These are phyloP conservation scores for Brachyopa scutellaris DNA, from an alignment of 2,888 invertebrate genomes.

Conservation along the genomic window DNA sequence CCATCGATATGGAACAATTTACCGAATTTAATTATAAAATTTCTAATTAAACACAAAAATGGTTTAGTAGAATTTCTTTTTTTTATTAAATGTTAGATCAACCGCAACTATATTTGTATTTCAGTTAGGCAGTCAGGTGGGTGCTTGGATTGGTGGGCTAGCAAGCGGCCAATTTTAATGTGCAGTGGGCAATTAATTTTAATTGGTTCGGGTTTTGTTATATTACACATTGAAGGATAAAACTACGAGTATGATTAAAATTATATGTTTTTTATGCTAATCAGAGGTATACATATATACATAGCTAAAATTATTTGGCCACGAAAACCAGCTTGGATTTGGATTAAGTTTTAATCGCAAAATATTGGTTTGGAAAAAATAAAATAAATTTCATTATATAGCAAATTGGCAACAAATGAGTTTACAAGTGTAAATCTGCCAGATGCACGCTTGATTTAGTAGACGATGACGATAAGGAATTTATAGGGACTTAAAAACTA, in stretches of 20 bases:
- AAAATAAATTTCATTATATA: too few relatives aligned
- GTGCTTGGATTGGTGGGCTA: background rate
- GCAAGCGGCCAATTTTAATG: conserved; percentile 3
- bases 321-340: conserved; percentile 31
- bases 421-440: too few relatives aligned
- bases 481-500: too few relatives aligned
- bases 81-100: conserved; percentile 48
- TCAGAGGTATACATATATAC: conserved; percentile 30
- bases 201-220: conserved; percentile 68
- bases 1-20: conserved; percentile 53
- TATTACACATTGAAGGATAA: conserved; percentile 56
- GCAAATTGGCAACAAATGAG: too few relatives aligned
- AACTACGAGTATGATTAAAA: conserved; percentile 42
- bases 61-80: conserved; percentile 28
- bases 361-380: too few relatives aligned
- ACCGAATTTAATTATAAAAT: conserved; percentile 70
- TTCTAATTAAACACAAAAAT: conserved; percentile 66
- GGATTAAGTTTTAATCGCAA: conserved; percentile 5
- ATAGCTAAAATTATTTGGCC: too few relatives aligned
- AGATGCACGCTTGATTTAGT: too few relatives aligned
- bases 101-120: conserved; percentile 59
- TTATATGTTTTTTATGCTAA: conserved; percentile 47
- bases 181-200: conserved; percentile 58
- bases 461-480: too few relatives aligned
- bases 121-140: too few relatives aligned